Base-by-base conservation (phyloP, 2,797 vertebrate species). In the Acipenser transmontanus region DNA sequence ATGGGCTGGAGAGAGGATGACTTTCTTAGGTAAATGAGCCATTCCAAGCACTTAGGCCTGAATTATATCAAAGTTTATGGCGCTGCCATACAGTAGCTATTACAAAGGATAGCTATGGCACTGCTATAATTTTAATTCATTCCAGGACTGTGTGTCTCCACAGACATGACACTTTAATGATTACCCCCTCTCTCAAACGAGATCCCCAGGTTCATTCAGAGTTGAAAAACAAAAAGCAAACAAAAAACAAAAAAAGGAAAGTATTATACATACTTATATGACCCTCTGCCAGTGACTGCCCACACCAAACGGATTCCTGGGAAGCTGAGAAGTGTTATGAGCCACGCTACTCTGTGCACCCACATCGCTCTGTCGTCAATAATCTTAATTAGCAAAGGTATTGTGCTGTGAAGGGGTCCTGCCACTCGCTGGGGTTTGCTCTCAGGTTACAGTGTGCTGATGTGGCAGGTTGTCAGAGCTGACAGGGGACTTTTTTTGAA, bases 321-420 rank as follows among this genome's bases (percentile, higher is more conserved):
- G 89, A 89, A 91, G 87, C 87, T 87, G 87, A 88, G 87, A 88
- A 87, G 88, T 88, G 89, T 87, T 89, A 86, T 90, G 86, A 84
- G 84, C 85, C 80, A 78, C 85, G 77, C 87, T 88, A 85, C 79
- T 82, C 85, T 85, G 83, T 84, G 87, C 86, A 82, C 86, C 86
- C 85, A 90, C 88, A 90, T 87, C 90, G 87, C 85, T 78, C 54
- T 79, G 87, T 79, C 54, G 79, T 86, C 85, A 89, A 91, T 91
- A 89, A 90, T 92, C 90, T 91, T 91, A 88, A 91, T 92, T 91
- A 90, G 88, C 88, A 91, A 90, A 91, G 91, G 88, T 91, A 91
- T 91, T 74, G 83, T 83, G 73, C 79, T 80, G 78, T 84, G 80
- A 68, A 74, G 81, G 82, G 82, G 74, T 79, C 83, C 77, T 73